Conservation (phyloP, 2,113 vertebrate species). For the Noturus placidus region DNA sequence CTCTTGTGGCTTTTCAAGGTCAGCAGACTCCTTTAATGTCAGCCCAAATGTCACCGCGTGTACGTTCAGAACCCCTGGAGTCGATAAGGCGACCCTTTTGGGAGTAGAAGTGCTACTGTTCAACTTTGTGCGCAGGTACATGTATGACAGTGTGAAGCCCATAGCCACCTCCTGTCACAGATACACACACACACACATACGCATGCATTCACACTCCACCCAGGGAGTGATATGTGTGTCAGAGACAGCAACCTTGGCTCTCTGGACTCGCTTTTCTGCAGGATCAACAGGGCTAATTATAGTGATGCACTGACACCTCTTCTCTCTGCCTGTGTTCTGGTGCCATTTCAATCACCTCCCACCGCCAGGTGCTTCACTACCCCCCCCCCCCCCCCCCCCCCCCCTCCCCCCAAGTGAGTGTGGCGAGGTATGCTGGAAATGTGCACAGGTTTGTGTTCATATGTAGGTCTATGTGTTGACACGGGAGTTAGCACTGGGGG, state of each 20-base stretch:
- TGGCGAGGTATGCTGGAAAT: constrained; percentile 32
- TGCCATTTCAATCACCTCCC: constrained; percentile 60
- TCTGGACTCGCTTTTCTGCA: constrained; percentile 49
- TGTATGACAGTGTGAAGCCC: constrained; percentile 46
- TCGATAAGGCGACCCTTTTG: constrained; percentile 46
- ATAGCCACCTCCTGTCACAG: constrained; percentile 55
- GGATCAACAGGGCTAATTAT: constrained; percentile 61
- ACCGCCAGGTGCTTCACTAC: constrained; percentile 56
- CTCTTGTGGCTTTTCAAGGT: constrained; percentile 26
- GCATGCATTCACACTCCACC: constrained; percentile 36
- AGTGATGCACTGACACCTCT: constrained; percentile 59
- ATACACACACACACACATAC: constrained; percentile 40
- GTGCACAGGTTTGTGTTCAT: constrained; percentile 45
- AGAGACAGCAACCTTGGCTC: constrained; percentile 45
- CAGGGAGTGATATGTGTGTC: constrained; percentile 52
- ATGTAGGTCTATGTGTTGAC: constrained; percentile 46
- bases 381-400: constrained; percentile 34
- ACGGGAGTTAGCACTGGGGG: constrained; percentile 34
- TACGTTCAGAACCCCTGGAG: constrained; percentile 40
- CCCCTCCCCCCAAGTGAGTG: constrained; percentile 33
- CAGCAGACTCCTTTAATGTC: constrained; percentile 37
- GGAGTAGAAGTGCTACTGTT: constrained; percentile 44
- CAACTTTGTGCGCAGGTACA: constrained; percentile 48
- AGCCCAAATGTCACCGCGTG: constrained; percentile 37
- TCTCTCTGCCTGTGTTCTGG: constrained; percentile 47